phyloP scores from a whole-genome alignment of 1,140 invertebrate genomes.

The Leptopilina clavipes region DNA sequence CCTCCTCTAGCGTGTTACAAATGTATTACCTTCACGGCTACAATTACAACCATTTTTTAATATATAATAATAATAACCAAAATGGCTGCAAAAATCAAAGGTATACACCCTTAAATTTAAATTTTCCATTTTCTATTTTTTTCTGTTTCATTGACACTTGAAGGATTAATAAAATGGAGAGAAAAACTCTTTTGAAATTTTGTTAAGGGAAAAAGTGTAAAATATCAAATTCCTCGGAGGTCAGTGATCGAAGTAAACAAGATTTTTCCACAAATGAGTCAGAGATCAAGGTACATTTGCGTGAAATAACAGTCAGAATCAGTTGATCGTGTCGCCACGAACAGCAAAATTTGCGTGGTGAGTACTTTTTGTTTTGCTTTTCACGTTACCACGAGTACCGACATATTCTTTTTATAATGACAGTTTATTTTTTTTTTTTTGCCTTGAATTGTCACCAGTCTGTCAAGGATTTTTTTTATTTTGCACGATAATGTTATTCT shows the following conservation, averaged over 20 bases:
- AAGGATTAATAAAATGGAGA: too few relatives aligned
- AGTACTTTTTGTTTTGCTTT: conserved; percentile 46
- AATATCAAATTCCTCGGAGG: conserved; percentile 5
- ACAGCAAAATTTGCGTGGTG: conserved; percentile 43
- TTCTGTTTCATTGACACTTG: too few relatives aligned
- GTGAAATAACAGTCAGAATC: conserved; percentile 36
- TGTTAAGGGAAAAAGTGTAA: not conserved
- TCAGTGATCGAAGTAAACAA: conserved; percentile 48
- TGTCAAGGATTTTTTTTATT: not conserved
- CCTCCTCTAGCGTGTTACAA: not conserved
- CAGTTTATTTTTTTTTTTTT: not conserved
- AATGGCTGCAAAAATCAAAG: not conserved
- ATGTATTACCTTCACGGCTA: not conserved
- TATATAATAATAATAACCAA: not conserved
- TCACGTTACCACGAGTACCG: not conserved
- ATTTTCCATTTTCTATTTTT: not conserved
- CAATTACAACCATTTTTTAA: not conserved
- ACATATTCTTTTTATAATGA: not conserved
- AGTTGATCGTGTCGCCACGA: conserved; percentile 32
- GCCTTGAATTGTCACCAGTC: not conserved
- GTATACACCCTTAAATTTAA: not conserved
- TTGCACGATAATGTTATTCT: too few relatives aligned
- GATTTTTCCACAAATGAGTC: conserved; percentile 50
- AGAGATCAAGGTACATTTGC: conserved; percentile 53
- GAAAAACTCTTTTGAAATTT: not conserved